Evolutionary conservation across 1,140 invertebrate species (phyloP).

Genomic region (Trichogramma pretiosum): DNA sequence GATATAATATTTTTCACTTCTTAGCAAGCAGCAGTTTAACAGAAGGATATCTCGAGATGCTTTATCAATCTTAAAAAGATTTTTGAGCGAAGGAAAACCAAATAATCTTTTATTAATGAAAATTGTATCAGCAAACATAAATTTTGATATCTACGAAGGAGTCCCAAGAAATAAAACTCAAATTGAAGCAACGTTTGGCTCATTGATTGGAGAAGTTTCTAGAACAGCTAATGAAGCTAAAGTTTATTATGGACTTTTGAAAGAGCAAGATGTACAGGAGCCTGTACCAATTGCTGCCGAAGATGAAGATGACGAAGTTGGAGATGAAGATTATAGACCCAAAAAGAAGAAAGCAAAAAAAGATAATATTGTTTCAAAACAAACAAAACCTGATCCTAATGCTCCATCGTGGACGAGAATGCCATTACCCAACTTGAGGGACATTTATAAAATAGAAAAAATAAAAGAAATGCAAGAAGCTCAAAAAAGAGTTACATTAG

Average conservation of each 20-base stretch:
- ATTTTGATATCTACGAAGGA: constrained; percentile 93
- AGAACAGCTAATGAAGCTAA: constrained; percentile 87
- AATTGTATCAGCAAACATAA: constrained; percentile 89
- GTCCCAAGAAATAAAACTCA: constrained; percentile 84
- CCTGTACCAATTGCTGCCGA: too few species aligned
- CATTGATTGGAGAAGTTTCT: constrained; percentile 81
- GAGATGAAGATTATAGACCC: constrained; percentile 75
- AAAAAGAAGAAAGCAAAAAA: constrained; percentile 96
- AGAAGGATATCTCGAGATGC: constrained; percentile 91
- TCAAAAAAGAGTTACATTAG: constrained; percentile 71
- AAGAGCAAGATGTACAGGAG: constrained; percentile 77
- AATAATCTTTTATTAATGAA: constrained; percentile 73
- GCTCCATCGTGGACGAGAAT: constrained; percentile 85
- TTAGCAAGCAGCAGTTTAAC: constrained; percentile 87
- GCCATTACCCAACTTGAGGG: constrained; percentile 88
- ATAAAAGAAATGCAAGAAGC: constrained; percentile 80
- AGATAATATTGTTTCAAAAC: constrained; percentile 86
- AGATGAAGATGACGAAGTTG: constrained; percentile 66
- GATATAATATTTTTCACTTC: too few species aligned
- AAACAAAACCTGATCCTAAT: constrained; percentile 94
- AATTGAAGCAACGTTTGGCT: constrained; percentile 80
- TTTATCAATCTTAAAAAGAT: constrained; percentile 82
- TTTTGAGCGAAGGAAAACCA: constrained; percentile 84
- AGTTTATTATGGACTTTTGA: constrained; percentile 87
- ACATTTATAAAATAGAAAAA: constrained; percentile 87